phyloP scores from a whole-genome alignment of 2,797 vertebrate species.

The Syndactyla subalaris region DNA sequence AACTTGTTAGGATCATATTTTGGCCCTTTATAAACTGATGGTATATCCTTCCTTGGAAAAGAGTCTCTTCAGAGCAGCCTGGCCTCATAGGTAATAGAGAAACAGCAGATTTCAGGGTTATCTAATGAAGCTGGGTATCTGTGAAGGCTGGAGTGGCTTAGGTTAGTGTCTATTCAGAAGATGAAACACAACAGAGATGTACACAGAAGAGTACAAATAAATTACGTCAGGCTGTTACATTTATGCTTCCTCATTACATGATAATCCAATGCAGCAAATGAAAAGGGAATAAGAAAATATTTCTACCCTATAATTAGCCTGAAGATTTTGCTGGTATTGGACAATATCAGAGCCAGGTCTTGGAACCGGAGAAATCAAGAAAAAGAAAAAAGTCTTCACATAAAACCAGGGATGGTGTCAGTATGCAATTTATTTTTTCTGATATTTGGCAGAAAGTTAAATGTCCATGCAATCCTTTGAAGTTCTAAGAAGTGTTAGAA shows the following conservation, averaged over 20 bases:
- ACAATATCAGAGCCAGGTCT: neutral
- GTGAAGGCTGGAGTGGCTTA: neutral
- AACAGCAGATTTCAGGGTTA: neutral
- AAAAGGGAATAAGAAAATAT: conserved; percentile 20
- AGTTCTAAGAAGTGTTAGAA: conserved; percentile 15
- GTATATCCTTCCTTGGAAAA: neutral
- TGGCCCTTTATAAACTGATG: neutral
- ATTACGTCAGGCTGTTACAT: neutral
- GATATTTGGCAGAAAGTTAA: conserved; percentile 33
- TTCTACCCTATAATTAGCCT: conserved; percentile 17
- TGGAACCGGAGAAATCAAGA: neutral
- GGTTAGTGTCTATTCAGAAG: neutral
- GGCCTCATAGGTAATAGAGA: neutral
- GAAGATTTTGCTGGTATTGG: neutral
- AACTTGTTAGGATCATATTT: neutral
- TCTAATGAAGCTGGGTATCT: neutral
- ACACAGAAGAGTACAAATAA: neutral
- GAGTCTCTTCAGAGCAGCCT: neutral
- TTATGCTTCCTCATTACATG: neutral
- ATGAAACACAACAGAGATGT: neutral
- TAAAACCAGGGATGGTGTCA: neutral
- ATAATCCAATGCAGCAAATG: conserved; percentile 7
- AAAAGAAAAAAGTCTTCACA: neutral
- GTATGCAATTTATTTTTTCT: conserved; percentile 24
- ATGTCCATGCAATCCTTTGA: conserved; percentile 17